Base-by-base conservation (phyloP, 2,797 vertebrate genomes). In the Eulemur rubriventer region DNA sequence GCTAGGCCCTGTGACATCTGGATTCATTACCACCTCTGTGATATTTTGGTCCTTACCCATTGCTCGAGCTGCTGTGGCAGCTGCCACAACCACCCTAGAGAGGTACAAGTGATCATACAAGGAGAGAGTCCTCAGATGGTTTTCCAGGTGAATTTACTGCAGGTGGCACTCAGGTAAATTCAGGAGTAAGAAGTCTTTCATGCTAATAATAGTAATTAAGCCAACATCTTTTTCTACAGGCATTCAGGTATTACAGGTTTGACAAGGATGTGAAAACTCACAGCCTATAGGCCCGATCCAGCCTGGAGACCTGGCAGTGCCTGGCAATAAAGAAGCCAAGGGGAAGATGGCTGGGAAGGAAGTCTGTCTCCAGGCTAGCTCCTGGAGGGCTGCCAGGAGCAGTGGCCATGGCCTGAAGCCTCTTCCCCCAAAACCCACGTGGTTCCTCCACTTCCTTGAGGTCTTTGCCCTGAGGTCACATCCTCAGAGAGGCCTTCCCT, bases 151-250 rank as follows among this genome's bases (percentile, higher is more conserved):
- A 67, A 8, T 46, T 85, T 38, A 55, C 41, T 59, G 83, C 50
- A 78, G 80, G 70, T 41, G 30, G 83, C 55, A 63, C 52, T 30
- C 46, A 72, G 50, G 57, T 70, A 65, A 61, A 57, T 73, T 63
- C 13, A 50, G 70, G 28, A 57, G 43, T 79, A 78, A 75, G 35
- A 79, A 72, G 52, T 35, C 20, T 5, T 61, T 35, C 2, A 0
- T 46, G 69, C 52, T 91, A 76, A 96, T 43, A 75, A 92, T n/a
- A 93, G 65, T 70, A 52, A 91, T 96, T 78, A 97, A 76, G 57
- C 26, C 81, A 50, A 20, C 46, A 67, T 70, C 75, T 81, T 38
- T 81, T 85, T 81, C 91, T 59, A 59, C 75, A 43, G 69, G 67
- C 50, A 65, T 78, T 82, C 85, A 38, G 69, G 85, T 79, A 82